These are phyloP conservation scores for Gymnoscelis rufifasciata DNA, from an alignment of 2,888 invertebrate genomes.

Conservation along the genomic window DNA sequence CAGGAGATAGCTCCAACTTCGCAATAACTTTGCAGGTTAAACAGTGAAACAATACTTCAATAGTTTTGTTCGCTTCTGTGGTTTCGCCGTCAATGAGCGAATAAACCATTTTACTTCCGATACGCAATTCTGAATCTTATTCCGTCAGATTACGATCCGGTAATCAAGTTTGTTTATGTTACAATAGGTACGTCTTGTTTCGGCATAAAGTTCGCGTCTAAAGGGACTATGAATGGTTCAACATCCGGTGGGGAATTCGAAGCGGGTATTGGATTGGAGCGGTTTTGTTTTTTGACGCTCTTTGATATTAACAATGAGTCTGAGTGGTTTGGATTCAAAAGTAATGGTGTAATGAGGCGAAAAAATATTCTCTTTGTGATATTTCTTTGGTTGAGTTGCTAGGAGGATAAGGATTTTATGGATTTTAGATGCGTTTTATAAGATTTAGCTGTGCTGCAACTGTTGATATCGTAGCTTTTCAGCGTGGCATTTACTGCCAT, in stretches of 20 bases:
- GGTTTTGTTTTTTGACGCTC: slow-evolving; percentile 19
- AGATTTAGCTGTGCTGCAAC: too few relatives aligned
- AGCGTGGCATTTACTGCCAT: too few relatives aligned
- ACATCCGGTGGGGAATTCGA: slow-evolving; percentile 68
- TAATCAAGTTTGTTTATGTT: slow-evolving; percentile 32
- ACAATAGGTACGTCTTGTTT: slow-evolving; percentile 58
- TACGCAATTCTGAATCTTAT: slow-evolving; percentile 40
- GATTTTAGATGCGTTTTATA: too few relatives aligned
- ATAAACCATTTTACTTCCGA: slow-evolving; percentile 35
- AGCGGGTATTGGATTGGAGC: slow-evolving; percentile 42
- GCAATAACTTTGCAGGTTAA: too few relatives aligned
- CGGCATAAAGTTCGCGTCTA: slow-evolving; percentile 61
- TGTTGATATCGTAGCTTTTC: too few relatives aligned
- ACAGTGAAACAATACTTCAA: slow-evolving; percentile 8
- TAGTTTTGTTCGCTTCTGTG: slow-evolving; percentile 9
- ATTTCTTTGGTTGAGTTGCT: not conserved
- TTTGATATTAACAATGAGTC: slow-evolving; percentile 16
- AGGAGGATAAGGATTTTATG: too few relatives aligned
- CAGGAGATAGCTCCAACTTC: too few relatives aligned
- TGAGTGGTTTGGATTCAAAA: slow-evolving; percentile 10
- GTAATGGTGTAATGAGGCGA: slow-evolving; percentile 7
- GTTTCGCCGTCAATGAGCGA: slow-evolving; percentile 55
- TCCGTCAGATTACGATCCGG: slow-evolving; percentile 20
- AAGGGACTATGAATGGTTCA: slow-evolving; percentile 54
- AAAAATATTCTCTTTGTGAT: not conserved